These are phyloP conservation scores for Hucho hucho DNA, from an alignment of 2,113 vertebrate genomes.

Conservation along the genomic window DNA sequence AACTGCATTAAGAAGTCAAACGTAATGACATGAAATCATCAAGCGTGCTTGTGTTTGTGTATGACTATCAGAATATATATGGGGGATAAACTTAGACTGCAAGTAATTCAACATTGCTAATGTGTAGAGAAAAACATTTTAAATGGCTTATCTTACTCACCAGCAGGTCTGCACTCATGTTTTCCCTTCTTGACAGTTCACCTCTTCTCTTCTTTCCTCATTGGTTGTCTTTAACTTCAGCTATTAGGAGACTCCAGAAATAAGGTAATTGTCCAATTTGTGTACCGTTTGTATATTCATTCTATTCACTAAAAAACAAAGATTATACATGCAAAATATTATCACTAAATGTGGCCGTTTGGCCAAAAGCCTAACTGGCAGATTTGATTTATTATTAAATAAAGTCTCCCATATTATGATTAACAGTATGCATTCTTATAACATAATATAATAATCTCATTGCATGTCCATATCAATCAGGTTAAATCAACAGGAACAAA, in stretches of 20 bases:
- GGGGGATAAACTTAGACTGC: no score
- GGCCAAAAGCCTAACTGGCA: slow-evolving; percentile 42
- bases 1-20: neutral
- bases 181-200: no score
- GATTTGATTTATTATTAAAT: neutral
- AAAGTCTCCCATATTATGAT: neutral
- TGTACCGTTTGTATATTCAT: slow-evolving; percentile 69
- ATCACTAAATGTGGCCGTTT: slow-evolving; percentile 20
- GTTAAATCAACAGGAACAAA: neutral
- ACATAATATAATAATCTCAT: neutral
- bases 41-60: neutral
- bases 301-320: slow-evolving; percentile 42
- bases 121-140: no score
- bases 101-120: no score
- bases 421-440: neutral
- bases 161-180: no score
- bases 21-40: neutral
- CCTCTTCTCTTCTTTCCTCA: slow-evolving; percentile 82
- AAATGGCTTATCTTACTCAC: no score
- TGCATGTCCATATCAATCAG: neutral
- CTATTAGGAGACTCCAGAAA: slow-evolving; percentile 99
- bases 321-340: neutral
- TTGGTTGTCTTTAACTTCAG: slow-evolving; percentile 87
- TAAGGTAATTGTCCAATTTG: slow-evolving; percentile 89
- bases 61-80: neutral